Percentiles rank a stretch among this genome's conserved stretches.
These are phyloP conservation scores for Linyphia triangularis DNA, from an alignment of 2,888 invertebrate genomes.

Conservation along the genomic window DNA sequence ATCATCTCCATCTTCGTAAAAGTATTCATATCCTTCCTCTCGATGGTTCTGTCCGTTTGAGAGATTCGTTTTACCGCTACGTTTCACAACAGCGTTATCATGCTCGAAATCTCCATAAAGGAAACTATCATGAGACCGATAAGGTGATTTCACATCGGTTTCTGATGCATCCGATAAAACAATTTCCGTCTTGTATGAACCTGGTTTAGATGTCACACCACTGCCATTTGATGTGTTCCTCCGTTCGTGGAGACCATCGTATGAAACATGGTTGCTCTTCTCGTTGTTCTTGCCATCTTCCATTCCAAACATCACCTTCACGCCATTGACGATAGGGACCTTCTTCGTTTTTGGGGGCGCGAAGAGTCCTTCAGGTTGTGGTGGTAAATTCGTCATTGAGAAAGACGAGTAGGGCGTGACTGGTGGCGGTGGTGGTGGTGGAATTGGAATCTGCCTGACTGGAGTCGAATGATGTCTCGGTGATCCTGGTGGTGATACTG, in stretches of 20 bases:
- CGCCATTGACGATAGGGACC: slow-evolving; percentile 73
- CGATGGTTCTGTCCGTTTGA: not conserved
- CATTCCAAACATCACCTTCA: slow-evolving; percentile 75
- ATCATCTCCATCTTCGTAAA: slow-evolving; percentile 43
- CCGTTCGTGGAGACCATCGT: not conserved
- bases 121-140: slow-evolving; percentile 46
- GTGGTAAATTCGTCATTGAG: not conserved
- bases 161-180: slow-evolving; percentile 53
- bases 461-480: slow-evolving; percentile 68
- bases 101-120: slow-evolving; percentile 47
- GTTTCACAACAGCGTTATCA: slow-evolving; percentile 30
- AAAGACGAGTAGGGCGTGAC: slow-evolving; percentile 5
- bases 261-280: not conserved
- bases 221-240: not conserved
- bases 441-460: slow-evolving; percentile 40
- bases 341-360: slow-evolving; percentile 59
- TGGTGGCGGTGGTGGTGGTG: slow-evolving; percentile 55
- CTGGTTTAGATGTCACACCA: slow-evolving; percentile 12
- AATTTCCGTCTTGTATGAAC: slow-evolving; percentile 61
- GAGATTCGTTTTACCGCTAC: not conserved
- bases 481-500: slow-evolving; percentile 55
- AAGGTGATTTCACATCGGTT: slow-evolving; percentile 63
- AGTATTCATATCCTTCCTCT: slow-evolving; percentile 25
- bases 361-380: slow-evolving; percentile 51
- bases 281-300: slow-evolving; percentile 21